Conservation (phyloP, 2,797 vertebrate genomes). For the Neopelma chrysocephalum region DNA sequence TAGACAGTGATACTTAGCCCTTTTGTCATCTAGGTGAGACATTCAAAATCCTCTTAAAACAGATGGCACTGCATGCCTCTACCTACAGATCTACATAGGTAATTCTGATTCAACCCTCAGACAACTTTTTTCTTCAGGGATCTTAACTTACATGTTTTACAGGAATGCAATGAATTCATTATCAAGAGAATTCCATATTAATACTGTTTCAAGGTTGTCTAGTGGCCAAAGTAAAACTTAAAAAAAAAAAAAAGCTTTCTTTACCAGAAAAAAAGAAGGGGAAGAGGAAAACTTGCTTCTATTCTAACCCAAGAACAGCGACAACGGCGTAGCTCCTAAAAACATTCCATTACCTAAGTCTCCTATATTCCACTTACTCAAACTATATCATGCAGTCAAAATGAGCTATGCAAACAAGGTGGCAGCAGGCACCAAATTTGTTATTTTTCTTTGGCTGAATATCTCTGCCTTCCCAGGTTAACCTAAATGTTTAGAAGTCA, state of each 20-base stretch:
- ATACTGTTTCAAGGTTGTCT: neutral
- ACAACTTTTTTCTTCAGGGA: neutral
- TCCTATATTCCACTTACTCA: neutral
- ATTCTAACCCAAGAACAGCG: rapidly evolving
- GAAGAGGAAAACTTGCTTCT: neutral
- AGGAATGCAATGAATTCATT: neutral
- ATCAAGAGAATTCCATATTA: neutral
- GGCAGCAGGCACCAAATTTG: neutral
- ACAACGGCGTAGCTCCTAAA: neutral
- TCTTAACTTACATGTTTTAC: neutral
- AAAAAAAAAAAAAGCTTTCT: neutral
- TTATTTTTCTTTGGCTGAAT: neutral
- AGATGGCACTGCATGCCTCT: neutral
- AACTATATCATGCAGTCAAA: neutral
- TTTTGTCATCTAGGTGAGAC: neutral
- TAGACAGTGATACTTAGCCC: neutral
- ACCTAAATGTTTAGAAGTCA: neutral
- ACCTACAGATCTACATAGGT: neutral
- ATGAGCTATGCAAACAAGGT: neutral
- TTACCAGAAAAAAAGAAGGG: neutral
- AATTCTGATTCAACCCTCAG: neutral
- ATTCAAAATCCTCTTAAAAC: neutral
- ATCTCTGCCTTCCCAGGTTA: neutral
- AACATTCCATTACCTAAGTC: neutral
- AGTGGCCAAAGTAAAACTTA: neutral